phyloP scores from a whole-genome alignment of 2,113 vertebrate species.

The Nestor notabilis region DNA sequence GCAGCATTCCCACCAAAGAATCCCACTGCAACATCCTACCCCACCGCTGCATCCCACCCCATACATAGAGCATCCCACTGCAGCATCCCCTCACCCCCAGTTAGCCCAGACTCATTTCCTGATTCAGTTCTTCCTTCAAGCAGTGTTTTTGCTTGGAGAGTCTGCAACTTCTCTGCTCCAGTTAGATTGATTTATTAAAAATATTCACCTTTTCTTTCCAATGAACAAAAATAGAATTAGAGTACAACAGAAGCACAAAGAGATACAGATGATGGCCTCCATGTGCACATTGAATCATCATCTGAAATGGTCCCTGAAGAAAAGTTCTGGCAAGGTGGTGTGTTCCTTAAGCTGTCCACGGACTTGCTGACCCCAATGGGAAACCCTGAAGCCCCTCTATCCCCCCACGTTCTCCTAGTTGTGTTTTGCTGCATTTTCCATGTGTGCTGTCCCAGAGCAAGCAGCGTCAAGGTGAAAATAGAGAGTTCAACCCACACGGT shows the following conservation, averaged over 20 bases:
- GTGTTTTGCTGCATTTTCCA: not conserved
- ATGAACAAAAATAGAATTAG: not conserved
- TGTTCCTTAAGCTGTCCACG: not conserved
- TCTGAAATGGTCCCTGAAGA: not conserved
- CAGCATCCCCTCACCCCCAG: not conserved
- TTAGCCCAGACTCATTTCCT: not conserved
- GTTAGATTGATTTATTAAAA: not conserved
- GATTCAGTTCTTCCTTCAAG: not conserved
- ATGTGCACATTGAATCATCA: not conserved
- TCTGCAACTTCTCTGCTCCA: not conserved
- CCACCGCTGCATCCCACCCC: not conserved
- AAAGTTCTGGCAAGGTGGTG: rapidly evolving
- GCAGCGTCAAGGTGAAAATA: not conserved
- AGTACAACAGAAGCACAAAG: not conserved
- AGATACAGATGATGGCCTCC: not conserved
- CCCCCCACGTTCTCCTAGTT: not conserved
- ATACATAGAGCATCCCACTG: not conserved
- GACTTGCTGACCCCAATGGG: not conserved
- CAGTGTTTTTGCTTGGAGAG: not conserved
- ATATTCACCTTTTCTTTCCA: not conserved
- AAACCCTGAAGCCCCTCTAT: not conserved
- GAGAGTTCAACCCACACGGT: rapidly evolving
- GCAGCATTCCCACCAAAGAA: not conserved
- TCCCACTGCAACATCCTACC: too few relatives aligned
- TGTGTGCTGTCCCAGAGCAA: not conserved